Percentiles rank a stretch among this genome's conserved stretches.
phyloP scores from a whole-genome alignment of 1,140 invertebrate species.

The Wiebesia pumilae region DNA sequence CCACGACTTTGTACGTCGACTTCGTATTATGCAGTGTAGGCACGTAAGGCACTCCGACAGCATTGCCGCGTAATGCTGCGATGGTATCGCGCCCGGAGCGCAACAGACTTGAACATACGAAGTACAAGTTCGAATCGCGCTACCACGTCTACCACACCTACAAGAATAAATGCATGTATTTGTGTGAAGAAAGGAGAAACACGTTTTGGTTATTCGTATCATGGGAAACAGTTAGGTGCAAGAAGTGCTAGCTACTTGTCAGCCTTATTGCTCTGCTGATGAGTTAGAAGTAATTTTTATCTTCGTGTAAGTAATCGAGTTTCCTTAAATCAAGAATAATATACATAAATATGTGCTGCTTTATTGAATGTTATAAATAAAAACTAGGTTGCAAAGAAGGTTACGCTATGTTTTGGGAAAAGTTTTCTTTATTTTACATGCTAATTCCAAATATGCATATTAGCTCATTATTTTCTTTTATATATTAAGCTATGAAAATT shows the following conservation, averaged over 20 bases:
- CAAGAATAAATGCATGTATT: background rate
- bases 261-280: conserved; percentile 32
- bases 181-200: background rate
- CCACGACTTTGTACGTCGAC: background rate
- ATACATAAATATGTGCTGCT: too few relatives aligned
- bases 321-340: background rate
- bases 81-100: conserved; percentile 11
- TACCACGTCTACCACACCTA: too few relatives aligned
- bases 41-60: conserved; percentile 57
- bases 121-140: background rate
- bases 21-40: conserved; percentile 59
- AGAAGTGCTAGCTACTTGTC: conserved; percentile 30
- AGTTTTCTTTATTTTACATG: too few relatives aligned
- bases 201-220: conserved; percentile 53
- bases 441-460: too few relatives aligned
- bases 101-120: conserved; percentile 39
- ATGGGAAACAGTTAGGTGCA: conserved; percentile 48
- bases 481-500: too few relatives aligned
- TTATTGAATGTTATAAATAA: too few relatives aligned
- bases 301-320: background rate
- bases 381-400: too few relatives aligned
- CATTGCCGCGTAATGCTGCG: background rate
- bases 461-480: too few relatives aligned
- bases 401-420: too few relatives aligned
- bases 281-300: conserved; percentile 38